These are phyloP conservation scores for Caranx melampygus DNA, from an alignment of 2,113 vertebrate species.

Conservation along the genomic window DNA sequence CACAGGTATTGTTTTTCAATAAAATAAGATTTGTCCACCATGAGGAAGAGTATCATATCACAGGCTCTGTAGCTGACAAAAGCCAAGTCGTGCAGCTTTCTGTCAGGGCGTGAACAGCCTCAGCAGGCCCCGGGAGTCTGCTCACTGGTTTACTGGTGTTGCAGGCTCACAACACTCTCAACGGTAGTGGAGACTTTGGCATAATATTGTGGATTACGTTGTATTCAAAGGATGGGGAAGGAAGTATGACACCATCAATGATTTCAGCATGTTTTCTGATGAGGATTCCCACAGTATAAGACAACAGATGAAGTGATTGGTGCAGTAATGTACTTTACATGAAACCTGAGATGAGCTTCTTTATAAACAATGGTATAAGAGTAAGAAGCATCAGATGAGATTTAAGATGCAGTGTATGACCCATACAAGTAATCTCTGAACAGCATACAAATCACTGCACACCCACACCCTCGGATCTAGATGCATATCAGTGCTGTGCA, in stretches of 20 bases:
- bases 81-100: background rate
- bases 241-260: background rate
- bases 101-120: conserved; percentile 26
- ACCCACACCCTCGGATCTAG: background rate
- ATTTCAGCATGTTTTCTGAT: conserved; percentile 15
- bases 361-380: no score
- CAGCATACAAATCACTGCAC: no score
- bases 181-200: conserved; percentile 21
- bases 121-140: conserved; percentile 11
- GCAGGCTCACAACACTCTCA: background rate
- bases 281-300: background rate
- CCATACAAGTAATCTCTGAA: background rate
- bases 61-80: conserved; percentile 1
- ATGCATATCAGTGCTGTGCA: background rate
- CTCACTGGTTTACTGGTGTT: background rate
- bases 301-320: background rate
- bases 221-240: conserved; percentile 12
- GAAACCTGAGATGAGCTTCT: no score
- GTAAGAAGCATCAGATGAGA: background rate
- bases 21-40: background rate
- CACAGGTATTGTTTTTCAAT: no score
- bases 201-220: background rate
- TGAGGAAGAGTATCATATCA: background rate
- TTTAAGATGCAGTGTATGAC: background rate
- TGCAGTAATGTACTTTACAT: background rate